Evolutionary conservation across 2,888 invertebrate genomes (phyloP).

Genomic region (Allophyes oxyacanthae): DNA sequence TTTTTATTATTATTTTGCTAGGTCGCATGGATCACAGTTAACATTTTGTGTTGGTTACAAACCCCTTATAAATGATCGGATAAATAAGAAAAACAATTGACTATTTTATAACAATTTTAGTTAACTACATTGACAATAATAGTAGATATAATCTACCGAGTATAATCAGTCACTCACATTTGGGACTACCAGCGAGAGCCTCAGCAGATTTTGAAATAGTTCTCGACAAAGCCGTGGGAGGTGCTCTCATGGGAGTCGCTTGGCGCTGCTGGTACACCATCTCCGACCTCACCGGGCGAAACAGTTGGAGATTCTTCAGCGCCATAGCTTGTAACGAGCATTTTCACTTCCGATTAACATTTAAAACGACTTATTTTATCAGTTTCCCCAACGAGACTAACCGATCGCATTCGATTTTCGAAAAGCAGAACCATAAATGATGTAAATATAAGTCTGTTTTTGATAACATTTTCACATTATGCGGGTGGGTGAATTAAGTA

Average conservation of each 20-base stretch:
- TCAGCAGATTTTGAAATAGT: constrained; percentile 83
- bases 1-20: no score
- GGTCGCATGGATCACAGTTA: no score
- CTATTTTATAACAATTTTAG: no score
- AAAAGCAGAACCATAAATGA: constrained; percentile 24
- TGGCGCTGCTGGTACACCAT: constrained; percentile 78
- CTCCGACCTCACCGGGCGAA: constrained; percentile 75
- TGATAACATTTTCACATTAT: constrained; percentile 56
- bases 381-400: constrained; percentile 22
- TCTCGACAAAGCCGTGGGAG: constrained; percentile 77
- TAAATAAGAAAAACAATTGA: no score
- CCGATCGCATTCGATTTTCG: constrained; percentile 18
- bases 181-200: constrained; percentile 74
- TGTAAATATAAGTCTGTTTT: constrained; percentile 41
- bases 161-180: constrained; percentile 60
- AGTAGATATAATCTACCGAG: no score
- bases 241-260: constrained; percentile 80
- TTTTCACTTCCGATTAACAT: constrained; percentile 38
- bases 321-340: constrained; percentile 71
- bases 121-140: no score
- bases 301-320: constrained; percentile 80
- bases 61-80: no score
- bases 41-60: no score
- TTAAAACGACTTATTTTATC: constrained; percentile 18
- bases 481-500: constrained; percentile 51